Percentiles rank a stretch among this genome's conserved stretches.
phyloP scores from a whole-genome alignment of 2,113 vertebrate genomes.

The Oreochromis tanganicae region DNA sequence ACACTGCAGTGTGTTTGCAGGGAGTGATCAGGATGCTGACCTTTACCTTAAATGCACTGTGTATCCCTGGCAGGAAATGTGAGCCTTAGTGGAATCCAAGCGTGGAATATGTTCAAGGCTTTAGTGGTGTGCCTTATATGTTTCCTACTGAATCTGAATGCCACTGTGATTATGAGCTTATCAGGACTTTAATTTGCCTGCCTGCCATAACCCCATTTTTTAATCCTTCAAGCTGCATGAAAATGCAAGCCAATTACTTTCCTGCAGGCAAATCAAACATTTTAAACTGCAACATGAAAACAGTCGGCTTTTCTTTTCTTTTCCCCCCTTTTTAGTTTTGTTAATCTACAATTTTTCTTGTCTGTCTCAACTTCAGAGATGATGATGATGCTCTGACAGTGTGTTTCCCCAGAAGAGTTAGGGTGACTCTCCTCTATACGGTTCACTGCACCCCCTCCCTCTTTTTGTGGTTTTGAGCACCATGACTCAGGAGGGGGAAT shows the following conservation, averaged over 20 bases:
- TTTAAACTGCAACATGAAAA: not conserved
- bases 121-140: not conserved
- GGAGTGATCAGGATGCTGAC: slow-evolving; percentile 17
- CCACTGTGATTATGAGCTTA: slow-evolving; percentile 53
- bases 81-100: not conserved
- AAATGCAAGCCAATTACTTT: not conserved
- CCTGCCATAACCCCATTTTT: not conserved
- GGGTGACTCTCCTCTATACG: not conserved
- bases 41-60: slow-evolving; percentile 35
- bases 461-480: not conserved
- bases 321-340: not conserved
- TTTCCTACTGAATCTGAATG: slow-evolving; percentile 29
- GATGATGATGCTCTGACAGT: not conserved
- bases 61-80: slow-evolving; percentile 2
- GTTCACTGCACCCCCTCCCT: not conserved
- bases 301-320: not conserved
- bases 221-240: slow-evolving; percentile 31
- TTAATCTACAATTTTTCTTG: not conserved
- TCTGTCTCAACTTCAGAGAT: not conserved
- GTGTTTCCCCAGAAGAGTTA: not conserved
- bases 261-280: not conserved
- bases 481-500: slow-evolving; percentile 35
- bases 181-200: slow-evolving; percentile 38
- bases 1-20: not conserved
- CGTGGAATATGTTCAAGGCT: not conserved